A percentile compares a stretch with the other conserved stretches of the same genome.
phyloP scores from a whole-genome alignment of 1,140 invertebrate genomes.

The Physella acuta region DNA sequence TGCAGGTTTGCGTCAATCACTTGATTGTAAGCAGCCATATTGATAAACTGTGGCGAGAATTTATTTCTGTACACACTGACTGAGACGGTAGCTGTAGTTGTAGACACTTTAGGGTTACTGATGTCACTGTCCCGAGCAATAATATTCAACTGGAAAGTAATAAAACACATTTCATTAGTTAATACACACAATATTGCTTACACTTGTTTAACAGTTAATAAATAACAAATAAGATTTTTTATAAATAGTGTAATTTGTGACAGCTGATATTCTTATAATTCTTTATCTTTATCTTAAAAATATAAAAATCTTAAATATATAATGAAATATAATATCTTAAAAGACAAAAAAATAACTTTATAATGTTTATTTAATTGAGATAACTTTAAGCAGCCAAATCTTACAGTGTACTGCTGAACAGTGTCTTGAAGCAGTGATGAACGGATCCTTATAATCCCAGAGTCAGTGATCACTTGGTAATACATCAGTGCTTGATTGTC shows the following conservation, averaged over 20 bases:
- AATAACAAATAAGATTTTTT: too few species aligned
- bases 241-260: too few species aligned
- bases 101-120: slow-evolving; percentile 24
- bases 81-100: slow-evolving; percentile 32
- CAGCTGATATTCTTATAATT: too few species aligned
- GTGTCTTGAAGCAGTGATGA: slow-evolving; percentile 26
- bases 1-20: slow-evolving; percentile 80
- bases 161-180: too few species aligned
- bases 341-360: too few species aligned
- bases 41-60: slow-evolving; percentile 32
- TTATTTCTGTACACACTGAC: slow-evolving; percentile 37
- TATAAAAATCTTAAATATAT: too few species aligned
- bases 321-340: too few species aligned
- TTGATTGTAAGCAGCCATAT: slow-evolving; percentile 71
- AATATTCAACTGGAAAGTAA: slow-evolving; percentile 40
- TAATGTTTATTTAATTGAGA: too few species aligned
- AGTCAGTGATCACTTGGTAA: slow-evolving; percentile 29
- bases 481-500: slow-evolving; percentile 29
- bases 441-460: slow-evolving; percentile 28
- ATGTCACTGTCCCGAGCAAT: slow-evolving; percentile 42
- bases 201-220: too few species aligned
- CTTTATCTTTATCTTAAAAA: too few species aligned
- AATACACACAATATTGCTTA: too few species aligned
- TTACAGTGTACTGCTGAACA: slow-evolving; percentile 25
- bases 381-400: too few species aligned